Evolutionary conservation across 2,888 invertebrate species (phyloP).

Genomic region (Heteromyza rotundicornis): DNA sequence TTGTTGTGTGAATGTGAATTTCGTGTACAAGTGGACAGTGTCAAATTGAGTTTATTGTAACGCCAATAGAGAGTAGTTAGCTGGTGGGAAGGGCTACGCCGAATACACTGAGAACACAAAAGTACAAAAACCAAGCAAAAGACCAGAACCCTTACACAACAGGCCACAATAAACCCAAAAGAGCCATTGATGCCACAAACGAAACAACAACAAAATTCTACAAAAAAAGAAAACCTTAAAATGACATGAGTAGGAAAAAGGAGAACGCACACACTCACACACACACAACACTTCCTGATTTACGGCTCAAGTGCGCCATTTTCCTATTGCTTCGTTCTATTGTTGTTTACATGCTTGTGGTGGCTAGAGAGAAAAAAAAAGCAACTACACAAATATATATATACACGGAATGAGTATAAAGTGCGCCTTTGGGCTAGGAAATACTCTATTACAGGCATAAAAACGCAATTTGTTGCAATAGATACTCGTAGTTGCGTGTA

Average conservation of each 20-base stretch:
- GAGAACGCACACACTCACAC: neutral
- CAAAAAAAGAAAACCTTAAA: slow-evolving; percentile 14
- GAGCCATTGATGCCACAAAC: slow-evolving; percentile 30
- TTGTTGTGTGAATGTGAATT: neutral
- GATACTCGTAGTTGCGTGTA: neutral
- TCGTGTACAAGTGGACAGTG: neutral
- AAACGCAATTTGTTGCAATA: neutral
- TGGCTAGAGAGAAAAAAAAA: neutral
- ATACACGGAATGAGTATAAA: neutral
- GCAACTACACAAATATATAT: neutral
- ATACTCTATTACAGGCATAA: neutral
- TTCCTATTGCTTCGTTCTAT: slow-evolving; percentile 5
- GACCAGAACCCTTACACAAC: slow-evolving; percentile 14
- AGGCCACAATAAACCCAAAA: slow-evolving; percentile 37
- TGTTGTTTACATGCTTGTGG: slow-evolving; percentile 1
- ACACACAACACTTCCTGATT: slow-evolving; percentile 21
- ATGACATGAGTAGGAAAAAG: slow-evolving; percentile 7
- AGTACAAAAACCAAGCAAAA: slow-evolving; percentile 5
- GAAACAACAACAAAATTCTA: slow-evolving; percentile 7
- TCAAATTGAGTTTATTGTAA: neutral
- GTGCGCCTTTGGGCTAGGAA: neutral
- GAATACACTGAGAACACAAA: neutral
- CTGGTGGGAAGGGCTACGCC: neutral
- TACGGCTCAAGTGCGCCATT: slow-evolving; percentile 12
- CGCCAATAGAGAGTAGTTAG: neutral